Base-by-base conservation (phyloP, 2,113 vertebrate species). In the Oryctolagus cuniculus region DNA sequence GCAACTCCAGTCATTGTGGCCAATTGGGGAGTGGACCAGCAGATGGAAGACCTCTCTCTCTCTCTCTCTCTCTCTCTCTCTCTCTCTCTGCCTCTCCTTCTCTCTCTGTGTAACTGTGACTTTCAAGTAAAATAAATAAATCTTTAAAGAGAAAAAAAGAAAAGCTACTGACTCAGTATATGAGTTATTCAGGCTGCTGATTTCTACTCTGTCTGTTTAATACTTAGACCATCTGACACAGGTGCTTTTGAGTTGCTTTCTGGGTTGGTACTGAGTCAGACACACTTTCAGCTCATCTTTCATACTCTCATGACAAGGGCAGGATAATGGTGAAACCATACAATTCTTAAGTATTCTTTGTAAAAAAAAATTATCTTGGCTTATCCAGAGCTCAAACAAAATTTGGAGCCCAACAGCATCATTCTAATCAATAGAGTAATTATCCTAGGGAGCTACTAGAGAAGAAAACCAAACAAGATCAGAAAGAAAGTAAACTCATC, bases 291-390 rank as follows among this genome's bases (percentile, higher is more conserved):
- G 63, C 74, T 92, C 51, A 81, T 67, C 77, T 83, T 55, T 91
- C 66, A 94, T 64, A 93, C 49, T 89, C 90, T 1, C 49, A 16
- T 63, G 58, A 44, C 66, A 74, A 86, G 6, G 12, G 53, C 53
- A 83, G 91, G 70, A 24, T 69, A 74, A 15, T 2, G 6, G 36
- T 73, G 63, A 90, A 66, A 67, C 72, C 74, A 86, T 34, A 15
- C 6, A 73, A 67, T 86, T 79, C 75, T 94, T 58, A 93, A 73
- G 19, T 90, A 90, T 84, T 83, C 51, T 88, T 66, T 90, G 38
- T 72, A 55, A 95, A 93, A 95, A 93, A 55, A 93, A 75, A 70
- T 64, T 93, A 80, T 82, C 72, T 61, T 64, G n/a, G 87, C n/a
- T 77, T 36, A 81, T 34, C 12, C 21, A 94, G 83, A 72, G 58